These are phyloP conservation scores for Latrodectus hesperus DNA, from an alignment of 2,888 invertebrate species.

Conservation along the genomic window DNA sequence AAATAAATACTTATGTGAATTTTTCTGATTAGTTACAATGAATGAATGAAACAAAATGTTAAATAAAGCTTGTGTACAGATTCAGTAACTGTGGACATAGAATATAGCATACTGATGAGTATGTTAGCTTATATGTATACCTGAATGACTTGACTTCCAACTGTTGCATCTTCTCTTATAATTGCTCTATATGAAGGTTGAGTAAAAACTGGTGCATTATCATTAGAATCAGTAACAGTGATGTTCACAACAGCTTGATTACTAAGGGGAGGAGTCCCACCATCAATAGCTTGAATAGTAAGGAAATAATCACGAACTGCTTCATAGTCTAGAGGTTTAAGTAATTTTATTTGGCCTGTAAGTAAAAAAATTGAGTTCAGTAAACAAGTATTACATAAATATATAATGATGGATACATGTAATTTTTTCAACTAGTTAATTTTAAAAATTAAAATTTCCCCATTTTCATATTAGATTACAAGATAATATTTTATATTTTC, in stretches of 20 bases:
- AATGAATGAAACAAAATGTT: too few relatives aligned
- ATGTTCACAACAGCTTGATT: conserved; percentile 91
- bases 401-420: neutral
- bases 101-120: too few relatives aligned
- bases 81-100: too few relatives aligned
- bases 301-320: conserved; percentile 88
- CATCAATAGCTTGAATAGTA: conserved; percentile 92
- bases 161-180: conserved; percentile 85
- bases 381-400: neutral
- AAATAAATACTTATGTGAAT: too few relatives aligned
- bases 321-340: conserved; percentile 90
- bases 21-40: too few relatives aligned
- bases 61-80: too few relatives aligned
- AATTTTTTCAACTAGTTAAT: too few relatives aligned
- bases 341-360: conserved; percentile 82
- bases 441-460: too few relatives aligned
- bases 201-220: conserved; percentile 88
- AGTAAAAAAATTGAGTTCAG: neutral
- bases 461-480: too few relatives aligned
- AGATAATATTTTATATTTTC: too few relatives aligned
- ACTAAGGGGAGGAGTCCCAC: conserved; percentile 91
- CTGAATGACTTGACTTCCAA: conserved; percentile 76
- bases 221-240: conserved; percentile 88
- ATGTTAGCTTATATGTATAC: conserved; percentile 14
- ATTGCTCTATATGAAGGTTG: conserved; percentile 85